These are phyloP conservation scores for Lithophane semibrunnea DNA, from an alignment of 2,888 invertebrate genomes.

Conservation along the genomic window DNA sequence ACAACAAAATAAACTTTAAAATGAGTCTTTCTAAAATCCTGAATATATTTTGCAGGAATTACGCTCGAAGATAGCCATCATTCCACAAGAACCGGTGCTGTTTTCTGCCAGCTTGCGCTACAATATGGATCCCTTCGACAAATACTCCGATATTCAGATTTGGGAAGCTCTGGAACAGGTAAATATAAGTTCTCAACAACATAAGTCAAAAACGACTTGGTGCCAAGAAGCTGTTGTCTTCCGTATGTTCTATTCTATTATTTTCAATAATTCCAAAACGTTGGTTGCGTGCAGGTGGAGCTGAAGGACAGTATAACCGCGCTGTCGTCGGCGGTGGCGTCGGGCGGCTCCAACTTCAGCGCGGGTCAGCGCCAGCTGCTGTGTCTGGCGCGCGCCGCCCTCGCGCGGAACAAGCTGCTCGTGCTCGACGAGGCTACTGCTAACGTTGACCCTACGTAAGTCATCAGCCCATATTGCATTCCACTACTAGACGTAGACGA, in stretches of 20 bases:
- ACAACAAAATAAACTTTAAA: background rate
- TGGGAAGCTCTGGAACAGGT: constrained; percentile 91
- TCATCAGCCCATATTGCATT: background rate
- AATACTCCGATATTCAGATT: constrained; percentile 88
- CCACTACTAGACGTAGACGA: background rate
- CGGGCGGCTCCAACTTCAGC: constrained; percentile 96
- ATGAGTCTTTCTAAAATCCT: background rate
- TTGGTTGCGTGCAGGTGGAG: constrained; percentile 91
- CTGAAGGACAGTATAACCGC: constrained; percentile 92
- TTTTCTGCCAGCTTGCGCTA: constrained; percentile 91
- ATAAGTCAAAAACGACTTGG: background rate
- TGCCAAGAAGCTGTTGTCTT: background rate
- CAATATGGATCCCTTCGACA: constrained; percentile 92
- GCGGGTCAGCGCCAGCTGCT: constrained; percentile 97
- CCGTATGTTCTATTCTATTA: background rate
- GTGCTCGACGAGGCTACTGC: constrained; percentile 98
- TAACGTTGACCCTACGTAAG: constrained; percentile 95
- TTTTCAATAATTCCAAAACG: background rate
- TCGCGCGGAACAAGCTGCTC: constrained; percentile 94
- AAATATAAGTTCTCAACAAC: constrained; percentile 54
- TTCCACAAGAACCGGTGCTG: constrained; percentile 91
- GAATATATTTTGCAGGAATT: constrained; percentile 88
- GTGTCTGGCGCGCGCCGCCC: constrained; percentile 96
- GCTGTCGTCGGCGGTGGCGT: constrained; percentile 91
- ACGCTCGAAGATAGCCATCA: constrained; percentile 91